Percentiles rank a stretch among this genome's conserved stretches.
Evolutionary conservation across 2,888 invertebrate genomes (phyloP).

Genomic region (Petrolisthes manimaculis): DNA sequence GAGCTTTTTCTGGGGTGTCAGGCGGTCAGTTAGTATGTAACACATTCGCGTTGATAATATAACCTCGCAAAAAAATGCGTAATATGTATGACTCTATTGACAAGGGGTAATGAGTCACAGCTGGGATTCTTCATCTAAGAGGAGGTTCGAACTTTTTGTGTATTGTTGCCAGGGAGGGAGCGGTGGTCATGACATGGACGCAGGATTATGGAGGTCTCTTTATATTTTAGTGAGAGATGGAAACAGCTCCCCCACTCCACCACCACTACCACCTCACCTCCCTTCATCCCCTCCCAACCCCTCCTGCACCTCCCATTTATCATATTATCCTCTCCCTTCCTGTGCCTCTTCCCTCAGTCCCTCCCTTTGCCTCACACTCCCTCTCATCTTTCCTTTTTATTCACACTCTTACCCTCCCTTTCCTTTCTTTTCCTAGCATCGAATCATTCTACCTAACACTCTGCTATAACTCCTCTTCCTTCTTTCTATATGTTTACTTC

Average conservation of each 20-base stretch:
- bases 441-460: background rate
- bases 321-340: conserved; percentile 9
- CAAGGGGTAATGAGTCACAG: too few species aligned
- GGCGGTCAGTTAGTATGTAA: too few species aligned
- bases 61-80: too few species aligned
- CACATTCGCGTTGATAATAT: too few species aligned
- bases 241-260: background rate
- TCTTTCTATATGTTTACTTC: background rate
- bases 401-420: background rate
- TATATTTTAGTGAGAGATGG: conserved; percentile 18
- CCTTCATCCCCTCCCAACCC: background rate
- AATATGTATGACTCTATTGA: too few species aligned
- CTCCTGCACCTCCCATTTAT: background rate
- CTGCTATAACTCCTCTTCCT: background rate
- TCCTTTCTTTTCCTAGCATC: background rate
- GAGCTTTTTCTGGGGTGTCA: too few species aligned
- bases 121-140: too few species aligned
- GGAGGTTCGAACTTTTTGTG: too few species aligned
- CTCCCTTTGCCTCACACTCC: conserved; percentile 6
- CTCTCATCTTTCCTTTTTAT: background rate
- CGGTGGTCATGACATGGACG: background rate
- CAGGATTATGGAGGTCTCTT: conserved; percentile 1
- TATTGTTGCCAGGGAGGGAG: too few species aligned
- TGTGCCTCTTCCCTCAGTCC: background rate
- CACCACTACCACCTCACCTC: background rate